Percentiles rank a stretch among this genome's conserved stretches.
phyloP scores from a whole-genome alignment of 1,140 invertebrate genomes.

The Drosophila orosa region DNA sequence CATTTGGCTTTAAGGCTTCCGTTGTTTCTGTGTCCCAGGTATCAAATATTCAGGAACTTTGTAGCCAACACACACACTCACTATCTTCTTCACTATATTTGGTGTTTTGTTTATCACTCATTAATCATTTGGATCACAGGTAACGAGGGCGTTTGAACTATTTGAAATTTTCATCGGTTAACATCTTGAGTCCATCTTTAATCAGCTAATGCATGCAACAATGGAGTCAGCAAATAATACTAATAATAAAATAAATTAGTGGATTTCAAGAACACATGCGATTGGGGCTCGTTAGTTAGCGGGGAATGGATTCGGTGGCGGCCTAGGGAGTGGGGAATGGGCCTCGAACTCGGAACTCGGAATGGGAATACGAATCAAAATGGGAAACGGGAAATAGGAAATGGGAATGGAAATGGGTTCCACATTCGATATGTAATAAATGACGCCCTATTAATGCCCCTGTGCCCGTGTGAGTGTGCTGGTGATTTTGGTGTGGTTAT shows the following conservation, averaged over 20 bases:
- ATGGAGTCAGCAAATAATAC: conserved; percentile 33
- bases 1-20: conserved; percentile 25
- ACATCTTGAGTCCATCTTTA: conserved; percentile 38
- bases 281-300: conserved; percentile 37
- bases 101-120: conserved; percentile 11
- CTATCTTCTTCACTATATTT: conserved; percentile 1
- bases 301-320: conserved; percentile 27
- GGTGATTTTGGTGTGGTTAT: conserved; percentile 51
- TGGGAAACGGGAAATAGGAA: conserved; percentile 3
- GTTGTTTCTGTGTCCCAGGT: not conserved
- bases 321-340: not conserved
- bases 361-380: conserved; percentile 11
- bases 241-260: conserved; percentile 52
- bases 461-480: conserved; percentile 27
- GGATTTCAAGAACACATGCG: conserved; percentile 48
- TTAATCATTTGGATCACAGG: conserved; percentile 16
- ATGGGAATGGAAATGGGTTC: conserved; percentile 46
- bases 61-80: conserved; percentile 7
- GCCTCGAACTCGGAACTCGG: not conserved
- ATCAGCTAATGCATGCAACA: conserved; percentile 46
- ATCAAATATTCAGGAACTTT: conserved; percentile 13
- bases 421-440: conserved; percentile 63
- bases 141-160: conserved; percentile 10
- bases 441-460: conserved; percentile 55
- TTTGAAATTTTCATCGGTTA: conserved; percentile 22